Evolutionary conservation across 2,113 vertebrate species (phyloP).

Genomic region (Chascanopsetta lugubris): DNA sequence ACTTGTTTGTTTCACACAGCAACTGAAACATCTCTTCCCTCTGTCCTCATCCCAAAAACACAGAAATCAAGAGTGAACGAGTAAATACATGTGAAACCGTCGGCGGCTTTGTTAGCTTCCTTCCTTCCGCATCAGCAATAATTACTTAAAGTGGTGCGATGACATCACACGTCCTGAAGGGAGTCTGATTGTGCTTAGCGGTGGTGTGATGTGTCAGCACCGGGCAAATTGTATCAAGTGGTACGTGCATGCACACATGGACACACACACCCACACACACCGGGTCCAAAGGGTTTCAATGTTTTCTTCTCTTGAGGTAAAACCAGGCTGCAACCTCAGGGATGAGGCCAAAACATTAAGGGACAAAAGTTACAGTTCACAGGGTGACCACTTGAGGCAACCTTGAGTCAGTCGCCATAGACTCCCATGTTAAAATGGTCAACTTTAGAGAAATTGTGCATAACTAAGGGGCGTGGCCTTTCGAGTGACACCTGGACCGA

Average conservation of each 20-base stretch:
- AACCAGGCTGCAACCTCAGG: too few species aligned
- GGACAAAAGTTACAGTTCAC: too few species aligned
- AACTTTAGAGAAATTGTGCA: too few species aligned
- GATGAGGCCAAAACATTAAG: too few species aligned
- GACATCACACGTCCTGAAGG: neutral
- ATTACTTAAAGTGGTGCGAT: neutral
- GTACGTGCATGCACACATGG: neutral
- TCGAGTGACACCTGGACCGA: too few species aligned
- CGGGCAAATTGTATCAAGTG: neutral
- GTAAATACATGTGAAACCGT: neutral
- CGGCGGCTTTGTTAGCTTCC: neutral
- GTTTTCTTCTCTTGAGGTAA: too few species aligned
- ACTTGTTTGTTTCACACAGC: neutral
- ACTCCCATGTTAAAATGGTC: too few species aligned
- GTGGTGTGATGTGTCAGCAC: neutral
- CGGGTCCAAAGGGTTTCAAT: too few species aligned
- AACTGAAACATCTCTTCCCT: slow-evolving; percentile 15
- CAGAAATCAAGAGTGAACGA: neutral
- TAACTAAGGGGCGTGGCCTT: too few species aligned
- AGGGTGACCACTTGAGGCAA: too few species aligned
- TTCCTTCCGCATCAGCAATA: neutral
- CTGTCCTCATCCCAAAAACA: neutral
- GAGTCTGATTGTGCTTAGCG: neutral
- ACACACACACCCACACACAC: neutral
- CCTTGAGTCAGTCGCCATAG: too few species aligned